A percentile compares a stretch with the other conserved stretches of the same genome.
Evolutionary conservation across 92 coral and sea anemone genomes (phyloP).

Genomic region (Bergia puertoricense): DNA sequence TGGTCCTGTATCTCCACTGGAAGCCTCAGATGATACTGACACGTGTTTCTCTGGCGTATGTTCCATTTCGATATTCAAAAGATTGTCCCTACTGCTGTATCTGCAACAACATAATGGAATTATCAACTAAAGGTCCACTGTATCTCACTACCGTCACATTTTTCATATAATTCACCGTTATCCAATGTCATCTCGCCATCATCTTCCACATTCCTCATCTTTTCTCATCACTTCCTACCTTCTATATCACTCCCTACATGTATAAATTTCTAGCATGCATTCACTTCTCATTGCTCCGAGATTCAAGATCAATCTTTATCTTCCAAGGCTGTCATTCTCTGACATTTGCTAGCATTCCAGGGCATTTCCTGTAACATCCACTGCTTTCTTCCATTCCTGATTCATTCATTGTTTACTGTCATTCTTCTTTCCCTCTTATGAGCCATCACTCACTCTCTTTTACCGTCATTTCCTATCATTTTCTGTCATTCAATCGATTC

Average conservation of each 20-base stretch:
- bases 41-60: slow-evolving; percentile 51
- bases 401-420: neutral
- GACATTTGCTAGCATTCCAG: neutral
- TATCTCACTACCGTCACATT: no score
- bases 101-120: slow-evolving; percentile 39
- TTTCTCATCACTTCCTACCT: neutral
- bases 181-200: neutral
- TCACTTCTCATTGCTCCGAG: neutral
- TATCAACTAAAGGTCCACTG: neutral
- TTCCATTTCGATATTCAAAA: slow-evolving; percentile 77
- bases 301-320: neutral
- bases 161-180: neutral
- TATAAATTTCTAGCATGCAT: no score
- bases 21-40: slow-evolving; percentile 45
- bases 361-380: neutral
- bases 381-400: neutral
- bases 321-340: neutral
- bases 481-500: no score
- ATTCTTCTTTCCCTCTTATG: neutral
- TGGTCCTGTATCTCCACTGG: neutral
- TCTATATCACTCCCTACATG: neutral
- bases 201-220: no score
- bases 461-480: no score
- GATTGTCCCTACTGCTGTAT: slow-evolving; percentile 84
- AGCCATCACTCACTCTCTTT: no score